phyloP scores from a whole-genome alignment of 2,888 invertebrate species.

The Nemotelus pantherinus region DNA sequence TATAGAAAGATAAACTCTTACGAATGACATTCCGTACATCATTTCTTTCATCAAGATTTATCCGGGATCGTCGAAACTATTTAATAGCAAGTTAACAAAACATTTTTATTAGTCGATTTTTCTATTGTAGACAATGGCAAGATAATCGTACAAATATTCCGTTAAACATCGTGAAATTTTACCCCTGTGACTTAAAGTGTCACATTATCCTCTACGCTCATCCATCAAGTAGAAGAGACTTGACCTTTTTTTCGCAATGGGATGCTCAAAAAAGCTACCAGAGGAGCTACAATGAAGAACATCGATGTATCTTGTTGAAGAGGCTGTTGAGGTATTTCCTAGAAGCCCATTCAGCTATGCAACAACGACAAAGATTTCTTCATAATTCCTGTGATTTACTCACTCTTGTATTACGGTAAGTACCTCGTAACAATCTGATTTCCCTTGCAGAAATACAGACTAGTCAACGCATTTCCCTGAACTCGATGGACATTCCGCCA shows the following conservation, averaged over 20 bases:
- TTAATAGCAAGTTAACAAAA: neutral
- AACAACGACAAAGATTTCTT: no score
- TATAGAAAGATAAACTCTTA: no score
- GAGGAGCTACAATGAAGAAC: no score
- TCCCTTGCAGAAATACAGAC: neutral
- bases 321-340: no score
- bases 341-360: no score
- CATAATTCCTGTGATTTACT: no score
- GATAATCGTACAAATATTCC: constrained; percentile 30
- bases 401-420: neutral
- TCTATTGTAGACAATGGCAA: constrained; percentile 40
- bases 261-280: no score
- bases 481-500: constrained; percentile 13
- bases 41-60: no score
- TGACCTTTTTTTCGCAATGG: constrained; percentile 61
- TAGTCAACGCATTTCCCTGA: neutral
- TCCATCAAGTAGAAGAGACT: constrained; percentile 64
- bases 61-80: no score
- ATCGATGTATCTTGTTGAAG: no score
- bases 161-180: constrained; percentile 48
- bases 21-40: no score
- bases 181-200: constrained; percentile 52
- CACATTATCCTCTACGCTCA: constrained; percentile 57
- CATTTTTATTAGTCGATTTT: constrained; percentile 35
- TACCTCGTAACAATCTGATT: neutral